Evolutionary conservation across 2,888 invertebrate species (phyloP), one percentile per base, ranked within the genome.

Genomic region (Germaria angustata): DNA sequence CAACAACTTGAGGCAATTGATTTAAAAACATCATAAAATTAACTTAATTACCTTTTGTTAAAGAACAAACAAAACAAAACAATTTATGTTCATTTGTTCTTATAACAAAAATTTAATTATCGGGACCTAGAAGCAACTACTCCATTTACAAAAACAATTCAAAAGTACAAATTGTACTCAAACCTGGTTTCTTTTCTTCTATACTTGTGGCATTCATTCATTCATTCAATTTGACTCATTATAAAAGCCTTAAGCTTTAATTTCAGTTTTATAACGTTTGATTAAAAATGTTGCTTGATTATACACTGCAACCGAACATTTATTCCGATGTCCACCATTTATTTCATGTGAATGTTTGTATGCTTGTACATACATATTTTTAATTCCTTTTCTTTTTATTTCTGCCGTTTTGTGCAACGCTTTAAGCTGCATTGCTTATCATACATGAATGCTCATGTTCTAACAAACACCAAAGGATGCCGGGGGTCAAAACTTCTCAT

Each of bases 21-120:
- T 82, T 82, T 82, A 68, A 79, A 79, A 82, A 75, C 82, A 79
- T 79, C 82, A 79, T 76, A 79, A 82, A 82, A 82, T 82, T 82
- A 82, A 79, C 65, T 82, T 82, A 82, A 82, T 82, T 79, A 79
- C 66, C 69, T 79, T 82, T 66, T 76, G 73, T 53, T 71, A 22
- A 71, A 71, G 75, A 79, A 79, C 65, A 79, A 82, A 78, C 68
- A 81, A 59, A 68, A 68, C 22, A 51, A 77, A 51, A 77, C 39
- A 77, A 77, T 61, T 68, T 59, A 53, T 39, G 49, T 77, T 34
- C 36, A 68, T 77, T 51, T 68, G 76, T 59, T 76, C 68, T 51
- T 41, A 59, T 68, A 66, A 44, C 13, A 39, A 22, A n/a, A 77
- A 69, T 44, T 63, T 78, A 72, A 72, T 72, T 79, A 49, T 36